Base-by-base conservation (phyloP, 2,797 vertebrate genomes). In the Cirrhinus molitorella region DNA sequence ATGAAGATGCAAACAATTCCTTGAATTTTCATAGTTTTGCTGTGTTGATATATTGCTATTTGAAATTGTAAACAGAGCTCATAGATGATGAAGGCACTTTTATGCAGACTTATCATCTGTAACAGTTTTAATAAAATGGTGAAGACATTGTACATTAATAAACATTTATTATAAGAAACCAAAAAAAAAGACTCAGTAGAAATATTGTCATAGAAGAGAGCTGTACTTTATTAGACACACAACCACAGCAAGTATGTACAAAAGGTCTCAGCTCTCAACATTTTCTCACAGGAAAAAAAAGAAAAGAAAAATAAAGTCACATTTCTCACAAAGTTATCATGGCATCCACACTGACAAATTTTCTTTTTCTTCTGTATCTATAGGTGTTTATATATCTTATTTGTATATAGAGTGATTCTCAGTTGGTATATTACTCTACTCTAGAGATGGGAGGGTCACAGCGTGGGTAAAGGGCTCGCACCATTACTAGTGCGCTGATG, bases 291-390 rank as follows among this genome's bases (percentile, higher is more conserved):
- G 91, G 89, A 70, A 76, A 74, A 74, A 37, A 49, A 88, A 92
- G 65, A 76, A 74, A 74, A 37, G 40, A 88, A 92, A 89, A 90
- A 89, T 57, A 86, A 85, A 76, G 57, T 93, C 93, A 96, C 93
- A 91, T 92, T 92, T 95, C 95, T 96, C 97, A 98, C 97, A 95
- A 94, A 95, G 96, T 87, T 93, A 96, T 96, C 96, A 96, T 96
- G 96, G 96, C 96, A 97, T 95, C 96, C 96, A 94, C 94, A 93
- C 90, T 77, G 92, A 95, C 95, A 94, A 95, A 93, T 93, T 89
- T 89, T 94, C 89, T 83, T 83, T 45, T 82, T 82, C 82, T 94
- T 91, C 93, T 92, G 92, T 94, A 90, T 89, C 79, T 82, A 91
- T 93, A 94, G 92, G 93, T 89, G 90, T 93, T 91, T 92, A 89